phyloP scores from a whole-genome alignment of 2,797 vertebrate species.

The Morelia viridis region DNA sequence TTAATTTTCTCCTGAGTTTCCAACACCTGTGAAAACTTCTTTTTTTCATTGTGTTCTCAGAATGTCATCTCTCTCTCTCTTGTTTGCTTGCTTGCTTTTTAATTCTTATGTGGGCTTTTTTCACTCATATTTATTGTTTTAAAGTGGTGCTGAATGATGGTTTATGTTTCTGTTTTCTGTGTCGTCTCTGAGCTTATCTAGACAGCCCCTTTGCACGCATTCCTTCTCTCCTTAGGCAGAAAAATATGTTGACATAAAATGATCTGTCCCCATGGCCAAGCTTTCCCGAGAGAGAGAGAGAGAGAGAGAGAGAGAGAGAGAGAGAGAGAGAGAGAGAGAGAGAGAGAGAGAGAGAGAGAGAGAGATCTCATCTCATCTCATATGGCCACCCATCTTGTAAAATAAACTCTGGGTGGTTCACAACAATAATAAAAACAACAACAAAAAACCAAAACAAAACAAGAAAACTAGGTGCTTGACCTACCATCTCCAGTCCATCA shows the following conservation, averaged over 20 bases:
- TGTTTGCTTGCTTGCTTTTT: background rate
- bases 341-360: no score
- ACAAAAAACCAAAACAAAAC: background rate
- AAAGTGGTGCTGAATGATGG: background rate
- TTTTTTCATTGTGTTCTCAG: background rate
- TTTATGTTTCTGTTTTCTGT: background rate
- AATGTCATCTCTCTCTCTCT: background rate
- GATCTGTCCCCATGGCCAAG: background rate
- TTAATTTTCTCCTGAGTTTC: background rate
- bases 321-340: no score
- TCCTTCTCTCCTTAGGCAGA: background rate
- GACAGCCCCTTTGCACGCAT: background rate
- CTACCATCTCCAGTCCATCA: background rate
- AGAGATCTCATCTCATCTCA: background rate
- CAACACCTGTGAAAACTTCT: background rate
- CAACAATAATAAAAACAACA: background rate
- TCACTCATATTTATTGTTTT: background rate
- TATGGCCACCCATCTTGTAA: background rate
- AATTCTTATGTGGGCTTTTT: background rate
- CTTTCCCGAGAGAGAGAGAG: background rate
- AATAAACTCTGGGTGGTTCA: background rate
- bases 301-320: no score
- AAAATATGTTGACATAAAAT: background rate
- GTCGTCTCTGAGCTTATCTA: background rate
- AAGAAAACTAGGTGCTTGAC: background rate